Percentiles rank a stretch among this genome's conserved stretches.
Conservation (phyloP, 23 tunicate genomes). For the Trididemnum nubilum region DNA sequence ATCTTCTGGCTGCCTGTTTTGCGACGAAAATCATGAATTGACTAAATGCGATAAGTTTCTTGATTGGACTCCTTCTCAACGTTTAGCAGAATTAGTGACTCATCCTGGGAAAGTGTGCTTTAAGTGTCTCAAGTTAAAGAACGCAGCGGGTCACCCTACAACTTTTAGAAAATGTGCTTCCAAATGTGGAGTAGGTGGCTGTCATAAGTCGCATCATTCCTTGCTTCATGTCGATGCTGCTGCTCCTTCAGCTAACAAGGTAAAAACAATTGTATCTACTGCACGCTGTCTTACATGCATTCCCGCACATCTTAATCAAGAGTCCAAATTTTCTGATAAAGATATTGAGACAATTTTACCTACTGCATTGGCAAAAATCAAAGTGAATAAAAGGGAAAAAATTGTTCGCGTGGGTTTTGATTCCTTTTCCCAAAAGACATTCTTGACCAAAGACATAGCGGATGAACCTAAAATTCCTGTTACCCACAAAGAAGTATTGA, state of each 20-base stretch:
- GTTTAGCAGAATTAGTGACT: not conserved
- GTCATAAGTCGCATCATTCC: not conserved
- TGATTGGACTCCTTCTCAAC: not conserved
- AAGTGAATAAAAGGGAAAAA: not conserved
- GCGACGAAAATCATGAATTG: not conserved
- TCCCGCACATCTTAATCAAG: not conserved
- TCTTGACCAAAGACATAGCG: not conserved
- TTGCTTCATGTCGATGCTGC: not conserved
- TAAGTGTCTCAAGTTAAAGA: not conserved
- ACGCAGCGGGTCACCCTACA: not conserved
- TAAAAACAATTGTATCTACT: not conserved
- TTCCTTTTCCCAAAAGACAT: not conserved
- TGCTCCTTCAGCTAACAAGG: not conserved
- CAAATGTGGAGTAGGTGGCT: not conserved
- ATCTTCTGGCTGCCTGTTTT: not conserved
- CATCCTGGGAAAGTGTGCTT: not conserved
- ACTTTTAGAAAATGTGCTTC: not conserved
- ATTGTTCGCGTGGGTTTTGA: not conserved
- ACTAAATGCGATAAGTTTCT: not conserved
- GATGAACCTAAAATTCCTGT: not conserved
- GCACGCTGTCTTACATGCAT: not conserved
- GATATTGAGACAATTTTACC: not conserved
- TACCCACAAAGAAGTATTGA: not conserved
- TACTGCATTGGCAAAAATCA: not conserved
- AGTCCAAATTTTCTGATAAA: not conserved